Conservation (phyloP, 2,888 invertebrate genomes). For the Ypsolopha scabrella region DNA sequence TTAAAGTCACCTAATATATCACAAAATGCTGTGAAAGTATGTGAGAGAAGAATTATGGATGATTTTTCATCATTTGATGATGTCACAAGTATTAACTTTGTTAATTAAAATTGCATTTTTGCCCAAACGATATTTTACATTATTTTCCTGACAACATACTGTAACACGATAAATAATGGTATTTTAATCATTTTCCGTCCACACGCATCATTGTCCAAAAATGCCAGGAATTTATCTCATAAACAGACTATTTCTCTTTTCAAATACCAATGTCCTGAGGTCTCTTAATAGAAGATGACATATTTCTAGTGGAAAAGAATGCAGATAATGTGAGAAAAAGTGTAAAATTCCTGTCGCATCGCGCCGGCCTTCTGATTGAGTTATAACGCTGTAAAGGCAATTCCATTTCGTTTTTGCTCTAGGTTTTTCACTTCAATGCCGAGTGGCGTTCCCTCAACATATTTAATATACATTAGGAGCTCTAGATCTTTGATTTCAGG, state of each 20-base stretch:
- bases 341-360: slow-evolving; percentile 54
- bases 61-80: too few relatives aligned
- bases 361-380: slow-evolving; percentile 48
- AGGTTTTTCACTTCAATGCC: slow-evolving; percentile 58
- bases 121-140: too few relatives aligned
- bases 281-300: slow-evolving; percentile 33
- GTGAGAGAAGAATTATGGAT: too few relatives aligned
- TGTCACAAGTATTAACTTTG: too few relatives aligned
- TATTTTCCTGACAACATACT: too few relatives aligned
- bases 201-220: slow-evolving; percentile 17
- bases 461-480: slow-evolving; percentile 61
- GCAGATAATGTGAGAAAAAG: slow-evolving; percentile 56
- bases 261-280: slow-evolving; percentile 17
- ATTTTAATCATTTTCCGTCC: neutral
- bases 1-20: too few relatives aligned
- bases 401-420: slow-evolving; percentile 58
- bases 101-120: too few relatives aligned
- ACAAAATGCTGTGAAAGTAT: too few relatives aligned
- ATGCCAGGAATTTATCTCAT: slow-evolving; percentile 40
- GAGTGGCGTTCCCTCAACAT: slow-evolving; percentile 27
- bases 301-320: slow-evolving; percentile 36
- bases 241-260: slow-evolving; percentile 34
- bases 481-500: slow-evolving; percentile 44
- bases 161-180: too few relatives aligned
- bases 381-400: slow-evolving; percentile 65